phyloP scores from a whole-genome alignment of 1,140 invertebrate genomes.

The Drosophila pectinifera region DNA sequence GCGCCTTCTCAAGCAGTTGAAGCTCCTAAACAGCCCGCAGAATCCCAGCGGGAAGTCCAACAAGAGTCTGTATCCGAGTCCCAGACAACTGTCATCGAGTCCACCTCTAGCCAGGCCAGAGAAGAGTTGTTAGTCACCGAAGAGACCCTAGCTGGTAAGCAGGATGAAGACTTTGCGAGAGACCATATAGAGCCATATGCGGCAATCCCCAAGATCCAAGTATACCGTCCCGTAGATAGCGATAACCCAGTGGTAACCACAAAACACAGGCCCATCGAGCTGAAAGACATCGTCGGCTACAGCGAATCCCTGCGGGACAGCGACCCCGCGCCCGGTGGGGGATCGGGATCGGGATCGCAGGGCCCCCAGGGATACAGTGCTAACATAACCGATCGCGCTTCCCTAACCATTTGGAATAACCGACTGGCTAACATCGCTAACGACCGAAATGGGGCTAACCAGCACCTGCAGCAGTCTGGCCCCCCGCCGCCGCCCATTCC shows the following conservation, averaged over 20 bases:
- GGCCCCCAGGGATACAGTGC: slow-evolving; percentile 45
- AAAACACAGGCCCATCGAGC: slow-evolving; percentile 70
- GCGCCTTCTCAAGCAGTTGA: slow-evolving; percentile 39
- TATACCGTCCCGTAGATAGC: slow-evolving; percentile 48
- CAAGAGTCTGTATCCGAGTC: slow-evolving; percentile 4
- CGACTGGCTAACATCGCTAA: slow-evolving; percentile 62
- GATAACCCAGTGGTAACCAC: slow-evolving; percentile 37
- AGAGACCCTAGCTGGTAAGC: slow-evolving; percentile 62
- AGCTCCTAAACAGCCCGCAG: slow-evolving; percentile 3
- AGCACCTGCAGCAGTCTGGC: slow-evolving; percentile 46
- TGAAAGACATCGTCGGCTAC: slow-evolving; percentile 72
- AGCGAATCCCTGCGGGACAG: slow-evolving; percentile 70
- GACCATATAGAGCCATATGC: slow-evolving; percentile 26
- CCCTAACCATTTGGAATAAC: slow-evolving; percentile 80
- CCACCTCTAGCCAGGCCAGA: slow-evolving; percentile 21
- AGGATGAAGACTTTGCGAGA: slow-evolving; percentile 22
- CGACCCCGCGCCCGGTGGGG: slow-evolving; percentile 39
- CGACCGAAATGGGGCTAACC: slow-evolving; percentile 42
- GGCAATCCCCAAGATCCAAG: slow-evolving; percentile 57
- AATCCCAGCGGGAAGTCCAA: not conserved
- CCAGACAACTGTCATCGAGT: slow-evolving; percentile 16
- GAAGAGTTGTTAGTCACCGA: slow-evolving; percentile 26
- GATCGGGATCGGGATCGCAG: slow-evolving; percentile 49
- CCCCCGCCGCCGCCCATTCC: slow-evolving; percentile 77
- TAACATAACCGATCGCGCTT: slow-evolving; percentile 79